Evolutionary conservation across 1,140 invertebrate species (phyloP), one percentile per base, ranked within the genome.

Genomic region (Zaprionus camerounensis): DNA sequence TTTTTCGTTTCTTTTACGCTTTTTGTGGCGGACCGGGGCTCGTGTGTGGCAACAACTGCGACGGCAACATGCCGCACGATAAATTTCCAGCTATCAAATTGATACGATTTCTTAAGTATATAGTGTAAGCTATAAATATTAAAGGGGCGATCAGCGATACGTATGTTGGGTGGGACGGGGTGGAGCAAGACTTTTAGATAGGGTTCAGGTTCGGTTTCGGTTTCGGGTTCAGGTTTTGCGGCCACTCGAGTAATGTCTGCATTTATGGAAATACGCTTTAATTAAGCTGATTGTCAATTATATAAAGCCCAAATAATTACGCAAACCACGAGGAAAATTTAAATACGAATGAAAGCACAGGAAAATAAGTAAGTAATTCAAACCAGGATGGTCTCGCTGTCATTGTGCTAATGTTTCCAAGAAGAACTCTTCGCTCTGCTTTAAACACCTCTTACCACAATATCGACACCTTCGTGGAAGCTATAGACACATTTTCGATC

Each of bases 11-110:
- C 26, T 65, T 62, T 56, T 34, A 57, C 13, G 53, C 26, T 49
- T 56, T 53, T 71, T 62, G 61, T 65, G 75, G 66, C 73, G 69
- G 36, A 46, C 41, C 64, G 64, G 28, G 70, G 65, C 72, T 82
- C 64, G 58, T 73, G 75, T 69, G 71, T 64, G 71, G 75, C 71
- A 58, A 58, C 38, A 34, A 53, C 64, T 28, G 46, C 59, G 55
- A 46, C 12, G 63, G 58, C 73, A 41, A 59, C 77, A 62, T 62
- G 72, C 56, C 66, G 53, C 58, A 66, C 75, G 82, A 81, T 85
- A 85, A 69, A 75, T 64, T 72, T 72, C 12, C 28, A 34, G 74
- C 67, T 75, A 65, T 81, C 72, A 81, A 84, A 78, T 61, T 78
- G 66, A 81, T 74, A 49, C 24, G 31, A 22, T 64, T 46, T 20